A percentile compares a stretch with the other conserved stretches of the same genome.
These are phyloP conservation scores for Neodon shergylaensis DNA, from an alignment of 2,113 vertebrate species.

Conservation along the genomic window DNA sequence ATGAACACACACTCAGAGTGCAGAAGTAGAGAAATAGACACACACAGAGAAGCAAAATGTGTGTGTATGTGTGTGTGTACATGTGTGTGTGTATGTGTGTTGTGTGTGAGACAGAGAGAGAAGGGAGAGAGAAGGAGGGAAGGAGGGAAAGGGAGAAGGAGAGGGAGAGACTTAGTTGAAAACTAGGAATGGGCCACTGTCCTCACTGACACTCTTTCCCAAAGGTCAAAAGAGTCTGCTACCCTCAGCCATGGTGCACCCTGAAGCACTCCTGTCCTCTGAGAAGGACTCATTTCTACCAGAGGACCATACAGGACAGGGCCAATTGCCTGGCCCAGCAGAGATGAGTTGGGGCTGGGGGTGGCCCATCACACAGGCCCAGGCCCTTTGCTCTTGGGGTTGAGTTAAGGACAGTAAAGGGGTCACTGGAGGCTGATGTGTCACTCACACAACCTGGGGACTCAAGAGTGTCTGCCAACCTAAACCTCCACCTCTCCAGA, in stretches of 20 bases:
- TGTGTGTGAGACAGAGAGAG: no score
- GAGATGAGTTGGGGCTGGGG: neutral
- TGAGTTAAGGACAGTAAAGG: neutral
- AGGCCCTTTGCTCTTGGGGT: neutral
- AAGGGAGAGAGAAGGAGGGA: neutral
- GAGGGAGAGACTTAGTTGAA: no score
- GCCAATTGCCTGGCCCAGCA: neutral
- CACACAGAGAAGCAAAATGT: no score
- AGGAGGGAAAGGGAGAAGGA: no score
- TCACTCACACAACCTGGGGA: neutral
- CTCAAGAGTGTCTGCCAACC: neutral
- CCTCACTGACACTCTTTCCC: rapidly evolving
- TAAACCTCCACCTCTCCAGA: neutral
- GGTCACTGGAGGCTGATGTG: neutral
- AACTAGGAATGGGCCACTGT: neutral
- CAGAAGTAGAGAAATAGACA: no score
- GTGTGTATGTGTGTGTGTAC: no score
- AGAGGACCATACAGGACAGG: neutral
- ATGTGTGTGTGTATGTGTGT: no score
- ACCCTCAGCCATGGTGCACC: no score
- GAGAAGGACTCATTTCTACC: neutral
- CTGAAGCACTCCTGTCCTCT: neutral
- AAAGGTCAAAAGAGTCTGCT: no score
- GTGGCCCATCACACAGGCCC: neutral
- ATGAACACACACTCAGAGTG: no score